Conservation (phyloP, 53 echinoderm and acorn worm species). For the Actinopyga echinites region DNA sequence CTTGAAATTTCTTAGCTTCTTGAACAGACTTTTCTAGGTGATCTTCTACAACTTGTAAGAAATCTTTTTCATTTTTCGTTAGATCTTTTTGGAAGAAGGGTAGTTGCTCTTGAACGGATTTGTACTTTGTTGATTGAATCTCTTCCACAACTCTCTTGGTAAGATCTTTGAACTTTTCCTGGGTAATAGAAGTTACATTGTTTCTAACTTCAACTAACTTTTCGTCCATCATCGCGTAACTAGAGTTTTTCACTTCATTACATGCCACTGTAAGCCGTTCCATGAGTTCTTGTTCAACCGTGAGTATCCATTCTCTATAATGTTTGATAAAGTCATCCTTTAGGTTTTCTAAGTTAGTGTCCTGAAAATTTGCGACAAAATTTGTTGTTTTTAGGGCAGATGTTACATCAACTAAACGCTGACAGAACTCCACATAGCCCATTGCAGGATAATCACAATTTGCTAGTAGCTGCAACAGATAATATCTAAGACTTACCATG, state of each 20-base stretch:
- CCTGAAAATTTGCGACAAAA: not conserved
- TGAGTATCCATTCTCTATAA: not conserved
- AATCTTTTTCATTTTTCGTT: not conserved
- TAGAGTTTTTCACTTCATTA: not conserved
- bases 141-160: not conserved
- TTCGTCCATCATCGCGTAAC: no score
- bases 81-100: slow-evolving; percentile 9
- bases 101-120: not conserved
- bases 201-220: not conserved
- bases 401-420: not conserved
- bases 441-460: not conserved
- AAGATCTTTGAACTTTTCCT: not conserved
- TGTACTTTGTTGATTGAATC: not conserved
- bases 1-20: not conserved
- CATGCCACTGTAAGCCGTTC: not conserved
- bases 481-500: not conserved
- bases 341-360: slow-evolving; percentile 15
- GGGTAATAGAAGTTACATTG: not conserved
- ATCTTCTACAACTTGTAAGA: not conserved
- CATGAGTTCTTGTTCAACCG: not conserved
- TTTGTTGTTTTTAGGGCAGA: not conserved
- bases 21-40: not conserved
- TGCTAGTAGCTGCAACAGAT: not conserved
- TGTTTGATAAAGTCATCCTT: slow-evolving; percentile 13
- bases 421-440: not conserved